Percentiles rank a stretch among this genome's conserved stretches.
Conservation (phyloP, 2,888 invertebrate genomes). For the Agrilus mali region DNA sequence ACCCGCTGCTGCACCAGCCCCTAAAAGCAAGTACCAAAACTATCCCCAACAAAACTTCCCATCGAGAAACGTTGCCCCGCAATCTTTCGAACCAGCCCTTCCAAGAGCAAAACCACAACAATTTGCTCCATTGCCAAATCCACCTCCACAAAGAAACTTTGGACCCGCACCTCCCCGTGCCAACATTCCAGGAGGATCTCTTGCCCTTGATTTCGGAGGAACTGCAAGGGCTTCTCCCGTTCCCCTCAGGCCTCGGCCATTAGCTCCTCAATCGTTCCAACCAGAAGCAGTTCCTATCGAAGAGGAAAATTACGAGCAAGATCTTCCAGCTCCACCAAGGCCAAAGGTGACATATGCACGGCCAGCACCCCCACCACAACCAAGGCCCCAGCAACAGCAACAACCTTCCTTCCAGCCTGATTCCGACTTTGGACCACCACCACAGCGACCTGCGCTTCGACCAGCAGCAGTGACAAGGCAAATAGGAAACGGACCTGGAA, state of each 20-base stretch:
- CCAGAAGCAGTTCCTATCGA: conserved; percentile 21
- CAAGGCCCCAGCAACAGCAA: conserved; percentile 26
- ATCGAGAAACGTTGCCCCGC: conserved; percentile 9
- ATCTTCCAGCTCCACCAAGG: conserved; percentile 19
- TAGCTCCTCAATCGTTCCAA: conserved; percentile 25
- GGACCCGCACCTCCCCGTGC: conserved; percentile 9
- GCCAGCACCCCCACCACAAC: conserved; percentile 24
- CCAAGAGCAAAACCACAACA: conserved; percentile 18
- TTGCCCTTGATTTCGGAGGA: conserved; percentile 22
- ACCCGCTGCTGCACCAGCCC: conserved; percentile 11
- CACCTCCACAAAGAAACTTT: conserved; percentile 10
- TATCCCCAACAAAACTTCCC: too few relatives aligned
- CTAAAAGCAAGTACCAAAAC: not conserved
- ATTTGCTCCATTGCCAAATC: conserved; percentile 12
- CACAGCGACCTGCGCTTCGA: conserved; percentile 21
- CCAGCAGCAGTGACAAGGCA: conserved; percentile 20
- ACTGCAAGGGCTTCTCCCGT: conserved; percentile 16
- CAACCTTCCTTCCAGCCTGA: conserved; percentile 13
- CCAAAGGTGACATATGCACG: conserved; percentile 23
- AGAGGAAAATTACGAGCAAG: conserved; percentile 21
- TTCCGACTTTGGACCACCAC: conserved; percentile 18
- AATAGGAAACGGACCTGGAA: conserved; percentile 34
- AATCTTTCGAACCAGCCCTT: conserved; percentile 18
- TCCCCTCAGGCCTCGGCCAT: conserved; percentile 18
- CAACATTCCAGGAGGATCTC: conserved; percentile 25